Percentiles rank a stretch among this genome's conserved stretches.
Conservation (phyloP, 2,888 invertebrate genomes). For the Andrena camellia region DNA sequence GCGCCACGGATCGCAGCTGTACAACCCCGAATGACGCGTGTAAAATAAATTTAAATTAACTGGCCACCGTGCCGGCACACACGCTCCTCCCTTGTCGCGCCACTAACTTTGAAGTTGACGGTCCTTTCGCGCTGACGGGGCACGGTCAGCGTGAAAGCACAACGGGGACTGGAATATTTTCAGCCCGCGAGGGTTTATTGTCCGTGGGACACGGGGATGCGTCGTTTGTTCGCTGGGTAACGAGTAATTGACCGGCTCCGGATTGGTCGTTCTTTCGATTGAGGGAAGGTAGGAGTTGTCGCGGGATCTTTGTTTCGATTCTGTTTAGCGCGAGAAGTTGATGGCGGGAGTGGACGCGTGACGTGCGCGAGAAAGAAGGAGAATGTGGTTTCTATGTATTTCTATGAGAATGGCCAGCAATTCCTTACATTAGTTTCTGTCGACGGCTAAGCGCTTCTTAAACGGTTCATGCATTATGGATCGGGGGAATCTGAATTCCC, state of each 20-base stretch:
- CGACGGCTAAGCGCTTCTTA: conserved; percentile 77
- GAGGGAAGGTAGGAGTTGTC: background rate
- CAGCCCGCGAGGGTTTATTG: conserved; percentile 12
- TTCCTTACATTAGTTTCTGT: conserved; percentile 78
- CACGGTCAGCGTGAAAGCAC: background rate
- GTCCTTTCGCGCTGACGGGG: background rate
- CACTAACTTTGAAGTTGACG: background rate
- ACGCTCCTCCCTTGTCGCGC: background rate
- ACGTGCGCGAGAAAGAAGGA: background rate
- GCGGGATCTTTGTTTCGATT: background rate
- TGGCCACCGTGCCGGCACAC: conserved; percentile 29
- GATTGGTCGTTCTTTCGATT: conserved; percentile 1
- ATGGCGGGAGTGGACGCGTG: background rate
- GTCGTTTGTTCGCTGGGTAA: background rate
- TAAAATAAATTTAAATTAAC: conserved; percentile 58
- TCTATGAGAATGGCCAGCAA: conserved; percentile 70
- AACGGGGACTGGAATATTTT: background rate
- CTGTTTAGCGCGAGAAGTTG: background rate
- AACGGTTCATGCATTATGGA: conserved; percentile 82
- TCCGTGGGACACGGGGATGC: background rate
- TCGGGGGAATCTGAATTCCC: conserved; percentile 79
- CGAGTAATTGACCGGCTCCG: conserved; percentile 1
- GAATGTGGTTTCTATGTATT: conserved; percentile 53
- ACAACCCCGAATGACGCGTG: conserved; percentile 35
- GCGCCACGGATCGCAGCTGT: conserved; percentile 36